Conservation (phyloP, 2,888 invertebrate species). For the Temnothorax rugatulus region DNA sequence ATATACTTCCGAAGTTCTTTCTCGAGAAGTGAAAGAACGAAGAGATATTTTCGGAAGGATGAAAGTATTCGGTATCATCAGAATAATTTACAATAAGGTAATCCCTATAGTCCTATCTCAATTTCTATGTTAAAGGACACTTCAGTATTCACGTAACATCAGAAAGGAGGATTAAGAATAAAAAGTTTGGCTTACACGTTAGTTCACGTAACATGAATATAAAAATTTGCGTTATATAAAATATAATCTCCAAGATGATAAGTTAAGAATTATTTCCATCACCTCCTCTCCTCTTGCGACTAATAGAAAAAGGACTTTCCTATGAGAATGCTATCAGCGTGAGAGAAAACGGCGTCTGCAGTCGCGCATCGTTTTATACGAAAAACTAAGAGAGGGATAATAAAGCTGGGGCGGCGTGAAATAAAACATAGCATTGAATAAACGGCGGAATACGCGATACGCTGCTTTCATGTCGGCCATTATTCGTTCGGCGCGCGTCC, state of each 20-base stretch:
- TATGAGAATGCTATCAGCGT: slow-evolving; percentile 58
- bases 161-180: background rate
- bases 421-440: slow-evolving; percentile 53
- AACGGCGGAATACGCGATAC: slow-evolving; percentile 50
- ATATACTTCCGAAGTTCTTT: background rate
- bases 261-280: slow-evolving; percentile 10
- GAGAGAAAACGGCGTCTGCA: slow-evolving; percentile 57
- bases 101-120: background rate
- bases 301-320: slow-evolving; percentile 43
- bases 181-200: background rate
- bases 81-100: background rate
- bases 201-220: background rate
- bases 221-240: slow-evolving; percentile 1
- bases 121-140: background rate
- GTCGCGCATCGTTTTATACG: slow-evolving; percentile 30
- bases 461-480: slow-evolving; percentile 47
- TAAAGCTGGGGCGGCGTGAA: slow-evolving; percentile 40
- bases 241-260: slow-evolving; percentile 8
- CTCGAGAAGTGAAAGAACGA: background rate
- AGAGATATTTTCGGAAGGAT: background rate
- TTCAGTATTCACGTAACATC: background rate
- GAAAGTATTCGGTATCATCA: background rate
- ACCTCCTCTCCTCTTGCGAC: background rate
- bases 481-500: slow-evolving; percentile 31
- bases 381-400: slow-evolving; percentile 44